Base-by-base conservation (phyloP, 1,140 invertebrate genomes). In the Euschistus heros region DNA sequence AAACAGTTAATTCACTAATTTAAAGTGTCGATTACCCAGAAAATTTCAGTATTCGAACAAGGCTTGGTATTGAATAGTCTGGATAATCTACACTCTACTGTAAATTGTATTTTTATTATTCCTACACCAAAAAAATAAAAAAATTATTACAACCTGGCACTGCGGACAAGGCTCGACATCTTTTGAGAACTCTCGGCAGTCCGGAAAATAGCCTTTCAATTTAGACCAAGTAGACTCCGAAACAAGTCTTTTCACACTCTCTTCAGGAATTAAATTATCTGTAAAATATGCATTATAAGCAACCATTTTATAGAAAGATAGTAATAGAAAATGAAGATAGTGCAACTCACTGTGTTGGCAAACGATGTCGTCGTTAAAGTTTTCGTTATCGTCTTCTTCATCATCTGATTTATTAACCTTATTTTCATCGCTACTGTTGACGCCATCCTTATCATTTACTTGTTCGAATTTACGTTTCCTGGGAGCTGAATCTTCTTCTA, bases 291-390 rank as follows among this genome's bases (percentile, higher is more conserved):
- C 24, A 50, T 22, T 27, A 59, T 37, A 27, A 50, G 20, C n/a
- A 6, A 13, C n/a, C 4, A n/a, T 50, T 17, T n/a, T n/a, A 44
- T 44, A 44, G n/a, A 55, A 13, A 37, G 26, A 65, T 6, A 6
- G 7, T 59, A 14, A 59, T 27, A 59, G 14, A 26, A 27, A 7
- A n/a, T 59, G 24, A 59, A 27, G 5, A 59, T 24, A 27, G 27
- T 6, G 20, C 27, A 50, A 66, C 67, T 55, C 62, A 70, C 71
- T 69, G 66, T 72, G 71, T 17, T 33, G 17, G 60, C 71, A 72
- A 14, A 70, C 55, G 14, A 71, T 67, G 4, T 69, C 70, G 46
- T 71, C 69, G 64, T 72, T 72, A 24, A 72, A 71, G 13, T 61
- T 54, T 55, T 59, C 61, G 20, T 66, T 47, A 17, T 66, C 66